Base-by-base conservation (phyloP, 2,797 vertebrate species). In the Mus minutoides region DNA sequence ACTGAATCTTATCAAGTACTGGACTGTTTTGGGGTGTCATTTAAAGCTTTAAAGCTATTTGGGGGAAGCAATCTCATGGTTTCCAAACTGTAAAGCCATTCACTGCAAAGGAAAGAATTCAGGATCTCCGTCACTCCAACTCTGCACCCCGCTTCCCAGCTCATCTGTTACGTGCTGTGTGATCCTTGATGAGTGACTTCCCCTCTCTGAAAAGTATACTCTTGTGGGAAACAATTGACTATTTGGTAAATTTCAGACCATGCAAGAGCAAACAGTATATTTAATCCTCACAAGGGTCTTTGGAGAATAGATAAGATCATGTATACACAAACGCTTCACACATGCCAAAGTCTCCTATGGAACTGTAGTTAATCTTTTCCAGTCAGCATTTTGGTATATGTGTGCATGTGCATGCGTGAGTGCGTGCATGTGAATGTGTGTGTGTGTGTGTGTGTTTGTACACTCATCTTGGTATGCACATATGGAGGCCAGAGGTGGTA, bases 241-340 rank as follows among this genome's bases (percentile, higher is more conserved):
- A 37, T 62, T 92, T 92, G 21, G 62, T 92, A 79, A 92, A 88
- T 60, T 79, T 87, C 78, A 78, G 31, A 89, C 64, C 92, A 56
- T 80, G 19, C 85, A 73, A 86, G 94, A 62, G 5, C 31, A 75
- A 92, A 80, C 3, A 58, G 75, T 11, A 6, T 10, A 26, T 73
- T 91, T 40, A 91, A 73, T 90, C 34, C 21, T 80, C 49, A 3
- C 5, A 29, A 37, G 21, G 6, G 75, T 93, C n/a, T 37, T 13
- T 54, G 31, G 79, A 93, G 67, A 93, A 93, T 71, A 96, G 89
- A 77, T 77, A 40, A 93, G 56, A 46, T 71, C 13, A 5, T 8
- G 0, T 4, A 46, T 16, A 19, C 73, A 40, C 49, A 96, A 94
- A 85, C 8, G 22, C 34, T 94, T 84, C 67, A 46, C 58, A 21